A percentile compares a stretch with the other conserved stretches of the same genome.
Conservation (phyloP, 1,140 invertebrate genomes). For the Drosophila sproati region DNA sequence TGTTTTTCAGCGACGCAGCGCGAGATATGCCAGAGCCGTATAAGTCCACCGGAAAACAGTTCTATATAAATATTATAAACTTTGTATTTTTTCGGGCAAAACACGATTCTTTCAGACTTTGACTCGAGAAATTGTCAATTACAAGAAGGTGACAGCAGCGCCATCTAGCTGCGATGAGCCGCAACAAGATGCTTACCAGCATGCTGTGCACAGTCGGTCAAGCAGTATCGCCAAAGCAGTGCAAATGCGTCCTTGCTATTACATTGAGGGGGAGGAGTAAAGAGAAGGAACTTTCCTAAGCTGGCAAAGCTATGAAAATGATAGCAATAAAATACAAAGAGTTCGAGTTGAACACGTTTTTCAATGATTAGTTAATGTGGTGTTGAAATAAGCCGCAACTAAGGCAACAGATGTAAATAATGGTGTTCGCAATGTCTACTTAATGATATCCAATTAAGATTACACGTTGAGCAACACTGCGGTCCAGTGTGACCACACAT, state of each 20-base stretch:
- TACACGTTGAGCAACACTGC: neutral
- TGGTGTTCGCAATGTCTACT: too few relatives aligned
- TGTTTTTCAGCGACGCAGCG: neutral
- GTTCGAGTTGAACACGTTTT: too few relatives aligned
- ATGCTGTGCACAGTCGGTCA: slow-evolving; percentile 9
- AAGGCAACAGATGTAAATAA: neutral
- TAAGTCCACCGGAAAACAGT: slow-evolving; percentile 26
- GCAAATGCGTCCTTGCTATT: slow-evolving; percentile 60
- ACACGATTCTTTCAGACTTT: slow-evolving; percentile 29
- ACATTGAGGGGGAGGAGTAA: neutral
- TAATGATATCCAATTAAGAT: neutral
- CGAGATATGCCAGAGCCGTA: slow-evolving; percentile 5
- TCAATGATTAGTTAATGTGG: neutral
- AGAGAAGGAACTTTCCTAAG: neutral
- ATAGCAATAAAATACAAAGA: neutral
- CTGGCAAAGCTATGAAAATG: neutral
- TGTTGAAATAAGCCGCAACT: neutral
- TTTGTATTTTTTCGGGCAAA: slow-evolving; percentile 14
- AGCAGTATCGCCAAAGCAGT: slow-evolving; percentile 60
- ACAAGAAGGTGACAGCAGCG: slow-evolving; percentile 24
- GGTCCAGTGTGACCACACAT: neutral
- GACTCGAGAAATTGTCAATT: slow-evolving; percentile 18
- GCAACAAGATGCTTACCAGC: slow-evolving; percentile 33
- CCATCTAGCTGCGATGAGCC: slow-evolving; percentile 43
- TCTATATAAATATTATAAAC: slow-evolving; percentile 18